Evolutionary conservation across 1,140 invertebrate species (phyloP).

Genomic region (Ephestia elutella): DNA sequence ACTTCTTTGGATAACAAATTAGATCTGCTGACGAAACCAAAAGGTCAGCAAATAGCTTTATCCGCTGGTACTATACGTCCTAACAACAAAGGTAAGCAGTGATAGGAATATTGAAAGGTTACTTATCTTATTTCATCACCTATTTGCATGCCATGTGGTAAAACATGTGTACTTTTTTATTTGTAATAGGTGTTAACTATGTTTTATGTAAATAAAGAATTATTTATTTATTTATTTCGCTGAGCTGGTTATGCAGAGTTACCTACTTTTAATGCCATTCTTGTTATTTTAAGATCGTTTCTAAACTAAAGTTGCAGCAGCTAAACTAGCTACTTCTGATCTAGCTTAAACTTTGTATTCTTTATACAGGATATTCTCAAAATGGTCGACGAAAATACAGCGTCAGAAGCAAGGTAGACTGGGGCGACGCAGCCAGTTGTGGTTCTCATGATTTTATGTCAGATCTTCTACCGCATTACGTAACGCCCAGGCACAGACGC

Average conservation of each 20-base stretch:
- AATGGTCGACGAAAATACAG: slow-evolving; percentile 42
- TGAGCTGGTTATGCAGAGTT: too few relatives aligned
- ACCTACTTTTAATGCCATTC: too few relatives aligned
- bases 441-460: slow-evolving; percentile 53
- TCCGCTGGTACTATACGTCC: slow-evolving; percentile 54
- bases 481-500: slow-evolving; percentile 52
- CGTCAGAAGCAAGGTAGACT: slow-evolving; percentile 37
- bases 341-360: neutral
- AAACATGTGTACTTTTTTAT: too few relatives aligned
- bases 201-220: neutral
- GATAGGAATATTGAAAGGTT: too few relatives aligned
- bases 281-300: too few relatives aligned
- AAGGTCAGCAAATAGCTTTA: slow-evolving; percentile 41
- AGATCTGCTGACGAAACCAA: slow-evolving; percentile 45
- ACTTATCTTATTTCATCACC: neutral
- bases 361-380: slow-evolving; percentile 15
- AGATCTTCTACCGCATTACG: slow-evolving; percentile 62
- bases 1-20: slow-evolving; percentile 55
- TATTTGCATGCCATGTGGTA: too few relatives aligned
- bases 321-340: too few relatives aligned
- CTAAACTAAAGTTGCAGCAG: too few relatives aligned
- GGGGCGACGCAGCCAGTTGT: slow-evolving; percentile 37
- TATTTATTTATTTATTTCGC: too few relatives aligned
- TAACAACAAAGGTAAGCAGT: slow-evolving; percentile 40
- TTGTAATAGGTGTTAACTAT: too few relatives aligned